Evolutionary conservation across 2,888 invertebrate species (phyloP).

Genomic region (Dryadula phaetusa): DNA sequence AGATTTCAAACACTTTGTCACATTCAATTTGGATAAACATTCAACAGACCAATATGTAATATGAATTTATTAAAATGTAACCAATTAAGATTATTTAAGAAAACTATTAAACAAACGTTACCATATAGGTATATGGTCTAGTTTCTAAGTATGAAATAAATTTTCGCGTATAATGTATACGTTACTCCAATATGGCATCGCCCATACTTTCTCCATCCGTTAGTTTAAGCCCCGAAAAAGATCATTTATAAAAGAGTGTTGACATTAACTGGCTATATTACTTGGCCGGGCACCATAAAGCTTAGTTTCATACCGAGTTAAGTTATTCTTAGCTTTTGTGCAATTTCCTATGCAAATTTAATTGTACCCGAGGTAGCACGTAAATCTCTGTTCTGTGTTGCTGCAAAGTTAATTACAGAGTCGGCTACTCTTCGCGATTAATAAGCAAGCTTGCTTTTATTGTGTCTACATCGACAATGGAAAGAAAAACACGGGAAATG

Average conservation of each 20-base stretch:
- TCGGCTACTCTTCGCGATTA: slow-evolving; percentile 74
- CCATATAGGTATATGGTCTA: too few species aligned
- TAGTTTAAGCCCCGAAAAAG: slow-evolving; percentile 33
- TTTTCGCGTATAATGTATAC: slow-evolving; percentile 6
- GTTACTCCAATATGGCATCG: slow-evolving; percentile 4
- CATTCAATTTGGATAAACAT: too few species aligned
- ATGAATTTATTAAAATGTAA: too few species aligned
- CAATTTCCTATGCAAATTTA: slow-evolving; percentile 85
- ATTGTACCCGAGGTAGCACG: slow-evolving; percentile 80
- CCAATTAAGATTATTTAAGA: too few species aligned
- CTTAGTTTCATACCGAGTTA: slow-evolving; percentile 68
- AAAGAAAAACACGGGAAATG: slow-evolving; percentile 62
- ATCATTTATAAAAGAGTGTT: slow-evolving; percentile 47
- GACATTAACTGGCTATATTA: slow-evolving; percentile 50
- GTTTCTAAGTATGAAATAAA: neutral
- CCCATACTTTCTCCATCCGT: slow-evolving; percentile 13
- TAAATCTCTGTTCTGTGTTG: slow-evolving; percentile 76
- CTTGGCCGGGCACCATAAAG: slow-evolving; percentile 65
- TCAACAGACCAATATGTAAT: too few species aligned
- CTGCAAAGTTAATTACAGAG: slow-evolving; percentile 80
- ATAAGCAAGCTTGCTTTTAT: slow-evolving; percentile 74
- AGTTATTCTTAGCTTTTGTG: slow-evolving; percentile 80
- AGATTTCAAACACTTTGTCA: too few species aligned
- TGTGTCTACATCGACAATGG: slow-evolving; percentile 77
- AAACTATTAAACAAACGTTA: too few species aligned